Evolutionary conservation across 2,888 invertebrate genomes (phyloP), one percentile per base, ranked within the genome.

Genomic region (Cryptocheilus praepositus): DNA sequence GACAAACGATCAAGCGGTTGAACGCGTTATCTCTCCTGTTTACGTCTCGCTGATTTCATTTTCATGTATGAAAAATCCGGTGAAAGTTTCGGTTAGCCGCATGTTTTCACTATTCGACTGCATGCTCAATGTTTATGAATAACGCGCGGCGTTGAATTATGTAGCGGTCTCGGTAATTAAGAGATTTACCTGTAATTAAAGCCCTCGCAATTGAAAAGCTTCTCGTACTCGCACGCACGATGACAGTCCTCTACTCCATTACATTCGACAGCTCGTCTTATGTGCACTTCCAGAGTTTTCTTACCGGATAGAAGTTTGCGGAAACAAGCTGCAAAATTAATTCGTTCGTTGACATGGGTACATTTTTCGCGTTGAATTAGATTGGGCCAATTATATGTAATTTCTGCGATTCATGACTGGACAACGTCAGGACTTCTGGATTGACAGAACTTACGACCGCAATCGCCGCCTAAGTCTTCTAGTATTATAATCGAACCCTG

Each of bases 221-320:
- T 92, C 85, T 95, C 95, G 5, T 91, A 91, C 1, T 93, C 93
- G 80, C 96, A 96, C 79, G 94, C 94, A 49, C 92, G 89, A 84
- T 94, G 92, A 85, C 95, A 96, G 81, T 95, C 94, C 80, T 95
- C 94, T 0, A 95, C 90, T 0, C 92, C 91, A 81, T 94, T 94
- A 83, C 95, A 95, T 4, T 92, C 89, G 19, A 94, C 89, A 25
- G 93, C 92, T 71, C 93, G 91, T 73, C 93, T 90, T 16, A 95
- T 93, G 85, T 93, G 92, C 71, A 92, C 92, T 21, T 94, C 91
- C 0, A 93, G 90, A 0, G 95, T 91, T 8, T 95, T 91, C 84
- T 93, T 93, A 0, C 95, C 95, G 1, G 95, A 93, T 79, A 95
- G 89, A 51, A 94, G 92, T 68, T 95, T 92, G 36, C 94, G 92